A percentile compares a stretch with the other conserved stretches of the same genome.
Conservation (phyloP, 1,140 invertebrate species). For the Centruroides vittatus region DNA sequence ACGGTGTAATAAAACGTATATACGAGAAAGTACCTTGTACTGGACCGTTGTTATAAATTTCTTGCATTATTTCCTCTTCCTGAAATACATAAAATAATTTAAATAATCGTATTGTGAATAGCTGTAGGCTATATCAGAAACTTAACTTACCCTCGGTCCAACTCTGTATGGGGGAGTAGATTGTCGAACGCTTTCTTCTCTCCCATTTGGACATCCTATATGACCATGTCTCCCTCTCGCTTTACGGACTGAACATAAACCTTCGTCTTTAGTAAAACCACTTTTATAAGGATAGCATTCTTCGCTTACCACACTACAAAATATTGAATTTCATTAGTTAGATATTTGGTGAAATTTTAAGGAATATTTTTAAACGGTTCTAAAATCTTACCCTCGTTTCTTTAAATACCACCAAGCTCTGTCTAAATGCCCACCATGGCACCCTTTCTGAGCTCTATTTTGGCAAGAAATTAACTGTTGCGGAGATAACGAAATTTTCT, state of each 20-base stretch:
- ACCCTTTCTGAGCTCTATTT: constrained; percentile 54
- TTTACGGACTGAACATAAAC: constrained; percentile 28
- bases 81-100: constrained; percentile 18
- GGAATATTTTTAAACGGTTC: neutral
- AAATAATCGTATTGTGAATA: constrained; percentile 1
- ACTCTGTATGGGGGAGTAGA: constrained; percentile 61
- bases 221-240: neutral
- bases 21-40: constrained; percentile 56
- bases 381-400: constrained; percentile 51
- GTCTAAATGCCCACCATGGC: constrained; percentile 73
- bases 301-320: constrained; percentile 27
- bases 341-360: constrained; percentile 1
- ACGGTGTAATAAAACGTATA: no score
- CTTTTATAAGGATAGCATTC: constrained; percentile 40
- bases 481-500: constrained; percentile 52
- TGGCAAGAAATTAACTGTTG: constrained; percentile 80
- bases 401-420: constrained; percentile 77
- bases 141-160: constrained; percentile 13
- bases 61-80: constrained; percentile 72
- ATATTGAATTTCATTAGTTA: neutral
- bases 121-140: constrained; percentile 9
- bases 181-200: constrained; percentile 4
- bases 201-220: constrained; percentile 5
- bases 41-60: constrained; percentile 80
- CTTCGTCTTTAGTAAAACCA: constrained; percentile 25